Evolutionary conservation across 2,888 invertebrate species (phyloP).

Genomic region (Papilio demoleus): DNA sequence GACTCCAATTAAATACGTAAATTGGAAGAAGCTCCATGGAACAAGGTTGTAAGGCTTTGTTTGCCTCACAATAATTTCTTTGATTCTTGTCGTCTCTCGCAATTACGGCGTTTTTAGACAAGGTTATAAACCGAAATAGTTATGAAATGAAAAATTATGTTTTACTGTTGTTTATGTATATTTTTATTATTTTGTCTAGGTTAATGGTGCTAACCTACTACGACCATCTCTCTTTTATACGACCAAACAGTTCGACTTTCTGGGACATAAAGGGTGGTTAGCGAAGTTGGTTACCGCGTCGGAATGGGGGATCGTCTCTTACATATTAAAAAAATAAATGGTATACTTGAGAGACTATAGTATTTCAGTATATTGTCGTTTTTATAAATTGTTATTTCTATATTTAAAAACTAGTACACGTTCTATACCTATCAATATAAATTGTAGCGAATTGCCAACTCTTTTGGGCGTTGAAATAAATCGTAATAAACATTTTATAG

Average conservation of each 20-base stretch:
- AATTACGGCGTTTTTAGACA: conserved; percentile 1
- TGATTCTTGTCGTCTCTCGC: conserved; percentile 5
- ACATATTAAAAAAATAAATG: too few relatives aligned
- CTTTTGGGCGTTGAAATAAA: conserved; percentile 25
- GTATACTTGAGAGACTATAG: too few relatives aligned
- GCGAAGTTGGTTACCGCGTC: too few relatives aligned
- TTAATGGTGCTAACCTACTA: background rate
- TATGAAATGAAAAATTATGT: background rate
- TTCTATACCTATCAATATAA: background rate
- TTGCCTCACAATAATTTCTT: conserved; percentile 24
- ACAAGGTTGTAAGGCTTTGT: conserved; percentile 27
- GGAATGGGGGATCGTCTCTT: too few relatives aligned
- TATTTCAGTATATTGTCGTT: too few relatives aligned
- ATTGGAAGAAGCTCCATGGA: conserved; percentile 24
- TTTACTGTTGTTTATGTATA: background rate
- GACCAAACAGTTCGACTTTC: background rate
- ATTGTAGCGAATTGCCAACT: conserved; percentile 10
- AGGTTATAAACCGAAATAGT: background rate
- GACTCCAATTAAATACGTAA: conserved; percentile 27
- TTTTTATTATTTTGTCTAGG: background rate
- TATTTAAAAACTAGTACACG: background rate
- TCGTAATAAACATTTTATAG: conserved; percentile 31
- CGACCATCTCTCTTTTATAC: background rate
- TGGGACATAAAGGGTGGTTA: background rate
- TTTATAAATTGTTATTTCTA: background rate